Conservation (phyloP, 2,888 invertebrate species). For the Nymphalis urticae region DNA sequence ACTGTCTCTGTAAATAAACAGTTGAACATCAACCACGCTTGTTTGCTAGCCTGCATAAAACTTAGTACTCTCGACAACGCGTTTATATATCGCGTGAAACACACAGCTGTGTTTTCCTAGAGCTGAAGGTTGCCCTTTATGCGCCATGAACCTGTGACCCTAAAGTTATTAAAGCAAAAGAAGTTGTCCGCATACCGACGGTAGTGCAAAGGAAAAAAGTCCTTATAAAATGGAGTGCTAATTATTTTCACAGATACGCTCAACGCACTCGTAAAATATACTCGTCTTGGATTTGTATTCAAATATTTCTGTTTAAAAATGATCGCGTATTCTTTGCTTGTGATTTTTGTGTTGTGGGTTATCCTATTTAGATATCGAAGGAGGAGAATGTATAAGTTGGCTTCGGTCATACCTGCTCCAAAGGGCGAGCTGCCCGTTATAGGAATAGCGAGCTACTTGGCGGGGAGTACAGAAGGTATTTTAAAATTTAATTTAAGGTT, state of each 20-base stretch:
- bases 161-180: constrained; percentile 36
- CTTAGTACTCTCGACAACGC: neutral
- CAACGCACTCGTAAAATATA: constrained; percentile 25
- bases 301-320: constrained; percentile 40
- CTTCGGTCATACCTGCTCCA: constrained; percentile 47
- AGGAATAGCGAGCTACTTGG: constrained; percentile 55
- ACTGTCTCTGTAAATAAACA: too few species aligned
- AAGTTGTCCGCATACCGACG: constrained; percentile 46
- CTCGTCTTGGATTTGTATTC: constrained; percentile 14
- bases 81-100: neutral
- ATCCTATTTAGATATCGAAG: constrained; percentile 53
- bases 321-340: constrained; percentile 53
- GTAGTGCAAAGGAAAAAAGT: constrained; percentile 43
- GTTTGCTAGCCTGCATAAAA: neutral
- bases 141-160: constrained; percentile 57
- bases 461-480: constrained; percentile 62
- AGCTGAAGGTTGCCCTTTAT: constrained; percentile 44
- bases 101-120: constrained; percentile 42
- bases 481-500: neutral
- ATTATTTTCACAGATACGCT: constrained; percentile 35
- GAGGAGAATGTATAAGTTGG: constrained; percentile 59
- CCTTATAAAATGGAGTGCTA: constrained; percentile 39
- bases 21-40: neutral
- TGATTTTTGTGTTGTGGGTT: constrained; percentile 48
- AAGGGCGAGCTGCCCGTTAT: constrained; percentile 52